A percentile compares a stretch with the other conserved stretches of the same genome.
Evolutionary conservation across 2,113 vertebrate species (phyloP).

Genomic region (Xenus cinereus): DNA sequence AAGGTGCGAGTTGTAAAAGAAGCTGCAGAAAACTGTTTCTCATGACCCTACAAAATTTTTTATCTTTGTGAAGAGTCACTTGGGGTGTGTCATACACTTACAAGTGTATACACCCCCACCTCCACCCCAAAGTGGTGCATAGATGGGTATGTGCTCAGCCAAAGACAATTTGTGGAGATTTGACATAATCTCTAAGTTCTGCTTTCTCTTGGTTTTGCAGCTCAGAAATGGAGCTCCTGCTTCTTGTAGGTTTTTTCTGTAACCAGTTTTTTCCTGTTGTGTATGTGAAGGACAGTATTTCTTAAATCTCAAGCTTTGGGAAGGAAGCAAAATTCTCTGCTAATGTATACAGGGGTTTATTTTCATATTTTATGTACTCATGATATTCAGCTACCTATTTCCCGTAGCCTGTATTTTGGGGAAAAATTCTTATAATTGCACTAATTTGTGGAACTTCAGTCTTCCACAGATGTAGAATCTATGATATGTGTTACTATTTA

Average conservation of each 20-base stretch:
- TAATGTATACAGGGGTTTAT: background rate
- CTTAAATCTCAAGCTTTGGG: background rate
- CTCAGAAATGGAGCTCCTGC: background rate
- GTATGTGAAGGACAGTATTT: background rate
- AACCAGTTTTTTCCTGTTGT: background rate
- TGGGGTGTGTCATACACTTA: background rate
- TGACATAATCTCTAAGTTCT: background rate
- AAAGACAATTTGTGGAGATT: background rate
- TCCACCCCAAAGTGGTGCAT: background rate
- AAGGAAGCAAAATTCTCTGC: background rate
- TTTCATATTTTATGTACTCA: background rate
- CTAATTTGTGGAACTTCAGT: background rate
- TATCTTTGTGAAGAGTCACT: background rate
- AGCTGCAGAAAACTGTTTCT: background rate
- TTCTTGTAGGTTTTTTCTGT: background rate
- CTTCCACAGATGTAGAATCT: background rate
- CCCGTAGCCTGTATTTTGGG: background rate
- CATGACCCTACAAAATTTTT: background rate
- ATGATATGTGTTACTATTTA: background rate
- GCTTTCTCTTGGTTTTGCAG: background rate
- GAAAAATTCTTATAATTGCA: fast-evolving
- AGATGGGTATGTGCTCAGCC: background rate
- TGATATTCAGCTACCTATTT: background rate
- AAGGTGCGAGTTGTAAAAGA: background rate
- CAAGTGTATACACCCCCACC: background rate